Conservation (phyloP, 2,113 vertebrate genomes). For the Psittacula cyanocephala region DNA sequence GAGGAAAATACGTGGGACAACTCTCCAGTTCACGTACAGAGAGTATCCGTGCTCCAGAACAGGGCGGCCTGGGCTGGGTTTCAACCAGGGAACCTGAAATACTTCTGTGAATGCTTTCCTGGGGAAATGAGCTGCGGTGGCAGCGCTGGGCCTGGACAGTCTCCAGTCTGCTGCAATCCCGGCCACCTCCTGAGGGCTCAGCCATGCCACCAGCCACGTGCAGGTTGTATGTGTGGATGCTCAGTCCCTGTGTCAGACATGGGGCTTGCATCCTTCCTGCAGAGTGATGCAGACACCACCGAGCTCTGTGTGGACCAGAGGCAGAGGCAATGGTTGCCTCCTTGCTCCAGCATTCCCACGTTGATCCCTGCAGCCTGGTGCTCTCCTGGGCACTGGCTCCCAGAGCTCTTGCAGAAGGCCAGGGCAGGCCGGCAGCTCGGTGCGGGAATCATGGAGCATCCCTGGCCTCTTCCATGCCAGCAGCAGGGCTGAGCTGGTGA, state of each 20-base stretch:
- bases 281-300: fast-evolving
- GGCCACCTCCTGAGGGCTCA: background rate
- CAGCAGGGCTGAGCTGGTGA: background rate
- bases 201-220: fast-evolving
- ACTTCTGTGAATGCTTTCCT: background rate
- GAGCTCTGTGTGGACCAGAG: background rate
- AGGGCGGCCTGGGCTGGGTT: background rate
- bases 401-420: background rate
- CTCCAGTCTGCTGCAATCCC: background rate
- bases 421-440: background rate
- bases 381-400: fast-evolving
- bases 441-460: background rate
- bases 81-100: background rate
- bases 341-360: background rate
- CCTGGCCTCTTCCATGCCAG: background rate
- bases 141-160: background rate
- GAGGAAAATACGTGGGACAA: background rate
- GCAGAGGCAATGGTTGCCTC: fast-evolving
- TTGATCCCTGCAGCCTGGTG: background rate
- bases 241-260: background rate
- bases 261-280: background rate
- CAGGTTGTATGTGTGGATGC: fast-evolving
- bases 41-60: background rate
- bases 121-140: fast-evolving
- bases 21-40: background rate